Percentiles rank a stretch among this genome's conserved stretches.
Conservation (phyloP, 2,797 vertebrate genomes). For the Chelidonichthys spinosus region DNA sequence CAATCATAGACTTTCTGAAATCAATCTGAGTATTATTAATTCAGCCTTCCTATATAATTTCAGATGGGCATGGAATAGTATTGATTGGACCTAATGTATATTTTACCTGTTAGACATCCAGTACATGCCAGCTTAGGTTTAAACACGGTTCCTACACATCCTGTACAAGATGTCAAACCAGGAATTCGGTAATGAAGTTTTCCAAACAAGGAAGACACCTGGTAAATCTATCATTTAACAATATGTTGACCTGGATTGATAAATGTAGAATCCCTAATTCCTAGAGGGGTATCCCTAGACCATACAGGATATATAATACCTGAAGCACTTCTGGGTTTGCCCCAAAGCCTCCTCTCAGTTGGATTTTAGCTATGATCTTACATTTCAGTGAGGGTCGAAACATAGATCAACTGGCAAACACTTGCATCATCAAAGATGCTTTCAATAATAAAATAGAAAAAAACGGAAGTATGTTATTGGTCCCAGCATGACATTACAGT, state of each 20-base stretch:
- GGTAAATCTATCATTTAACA: background rate
- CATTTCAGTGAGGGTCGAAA: background rate
- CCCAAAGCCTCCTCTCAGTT: background rate
- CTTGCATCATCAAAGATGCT: background rate
- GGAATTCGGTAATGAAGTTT: background rate
- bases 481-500: background rate
- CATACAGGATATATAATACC: background rate
- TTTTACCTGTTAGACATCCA: constrained; percentile 17
- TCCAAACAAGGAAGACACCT: background rate
- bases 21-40: constrained; percentile 14
- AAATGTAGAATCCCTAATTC: too few relatives aligned
- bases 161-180: background rate
- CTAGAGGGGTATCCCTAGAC: background rate
- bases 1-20: constrained; percentile 8
- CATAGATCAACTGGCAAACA: background rate
- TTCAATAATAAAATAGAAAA: background rate
- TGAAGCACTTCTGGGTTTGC: background rate
- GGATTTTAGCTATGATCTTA: too few relatives aligned
- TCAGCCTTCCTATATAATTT: background rate
- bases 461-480: background rate
- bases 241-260: background rate
- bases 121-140: background rate
- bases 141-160: background rate
- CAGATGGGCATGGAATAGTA: background rate
- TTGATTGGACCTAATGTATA: background rate